These are phyloP conservation scores for Pteropus rufus DNA, from an alignment of 2,797 vertebrate species.

Conservation along the genomic window DNA sequence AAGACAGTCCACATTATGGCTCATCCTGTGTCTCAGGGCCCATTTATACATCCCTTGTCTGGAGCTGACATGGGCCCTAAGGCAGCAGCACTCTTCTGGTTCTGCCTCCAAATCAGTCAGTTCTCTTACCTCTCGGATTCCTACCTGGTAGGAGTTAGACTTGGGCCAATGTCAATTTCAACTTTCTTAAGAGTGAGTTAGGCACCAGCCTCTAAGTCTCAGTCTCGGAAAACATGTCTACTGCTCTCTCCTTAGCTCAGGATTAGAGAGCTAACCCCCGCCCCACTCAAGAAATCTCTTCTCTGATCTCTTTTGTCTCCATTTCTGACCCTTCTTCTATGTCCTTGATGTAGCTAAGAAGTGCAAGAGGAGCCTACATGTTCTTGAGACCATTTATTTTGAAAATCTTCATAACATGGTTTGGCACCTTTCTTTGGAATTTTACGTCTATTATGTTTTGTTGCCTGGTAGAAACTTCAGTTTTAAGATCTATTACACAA, in stretches of 20 bases:
- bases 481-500: constrained; percentile 59
- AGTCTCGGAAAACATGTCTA: not conserved
- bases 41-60: not conserved
- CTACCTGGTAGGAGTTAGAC: not conserved
- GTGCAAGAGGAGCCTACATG: not conserved
- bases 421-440: constrained; percentile 42
- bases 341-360: not conserved
- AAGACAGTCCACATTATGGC: not conserved
- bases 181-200: not conserved
- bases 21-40: not conserved
- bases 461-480: constrained; percentile 28
- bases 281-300: not conserved
- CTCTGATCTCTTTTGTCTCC: not conserved
- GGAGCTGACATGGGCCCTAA: not conserved
- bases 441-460: constrained; percentile 35
- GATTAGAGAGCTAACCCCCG: not conserved
- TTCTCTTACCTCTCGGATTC: not conserved
- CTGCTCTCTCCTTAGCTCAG: not conserved
- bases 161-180: not conserved
- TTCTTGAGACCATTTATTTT: not conserved
- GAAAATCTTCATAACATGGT: not conserved
- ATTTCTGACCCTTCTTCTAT: not conserved
- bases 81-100: not conserved
- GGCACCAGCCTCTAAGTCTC: not conserved
- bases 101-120: not conserved